A percentile compares a stretch with the other conserved stretches of the same genome.
phyloP scores from a whole-genome alignment of 2,113 vertebrate genomes.

The Aspidoscelis tigris region DNA sequence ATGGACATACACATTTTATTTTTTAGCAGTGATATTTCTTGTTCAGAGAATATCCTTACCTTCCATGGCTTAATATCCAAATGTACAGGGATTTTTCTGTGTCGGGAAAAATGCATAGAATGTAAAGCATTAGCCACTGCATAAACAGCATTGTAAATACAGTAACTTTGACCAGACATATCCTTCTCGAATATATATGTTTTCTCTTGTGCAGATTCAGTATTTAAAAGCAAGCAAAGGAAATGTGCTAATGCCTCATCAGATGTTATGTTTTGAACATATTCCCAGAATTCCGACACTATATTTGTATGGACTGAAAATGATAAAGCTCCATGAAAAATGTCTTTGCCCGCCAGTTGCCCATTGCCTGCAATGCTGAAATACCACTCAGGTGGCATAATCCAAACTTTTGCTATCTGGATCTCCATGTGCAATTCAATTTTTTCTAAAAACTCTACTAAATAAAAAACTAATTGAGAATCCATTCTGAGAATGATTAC shows the following conservation, averaged over 20 bases:
- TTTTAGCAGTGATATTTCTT: not conserved
- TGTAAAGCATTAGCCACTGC: slow-evolving; percentile 10
- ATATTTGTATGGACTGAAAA: not conserved
- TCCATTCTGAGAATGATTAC: not conserved
- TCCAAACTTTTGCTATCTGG: slow-evolving; percentile 2
- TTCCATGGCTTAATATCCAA: slow-evolving; percentile 3
- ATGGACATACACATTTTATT: not conserved
- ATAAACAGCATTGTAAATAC: slow-evolving; percentile 2
- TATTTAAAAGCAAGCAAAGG: not conserved
- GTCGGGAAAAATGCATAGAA: not conserved
- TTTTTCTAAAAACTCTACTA: accelerated
- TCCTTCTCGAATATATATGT: not conserved
- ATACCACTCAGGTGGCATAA: slow-evolving; percentile 13
- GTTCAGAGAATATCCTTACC: not conserved
- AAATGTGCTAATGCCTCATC: not conserved
- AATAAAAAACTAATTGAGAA: not conserved
- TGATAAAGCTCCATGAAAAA: slow-evolving; percentile 4
- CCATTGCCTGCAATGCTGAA: accelerated
- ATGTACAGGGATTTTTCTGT: not conserved
- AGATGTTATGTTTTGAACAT: not conserved
- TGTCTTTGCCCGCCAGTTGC: accelerated
- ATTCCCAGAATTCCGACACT: slow-evolving; percentile 11
- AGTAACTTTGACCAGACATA: slow-evolving; percentile 15
- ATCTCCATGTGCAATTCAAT: not conserved
- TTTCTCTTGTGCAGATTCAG: not conserved